These are phyloP conservation scores for Cacatua alba DNA, from an alignment of 2,113 vertebrate genomes.

Conservation along the genomic window DNA sequence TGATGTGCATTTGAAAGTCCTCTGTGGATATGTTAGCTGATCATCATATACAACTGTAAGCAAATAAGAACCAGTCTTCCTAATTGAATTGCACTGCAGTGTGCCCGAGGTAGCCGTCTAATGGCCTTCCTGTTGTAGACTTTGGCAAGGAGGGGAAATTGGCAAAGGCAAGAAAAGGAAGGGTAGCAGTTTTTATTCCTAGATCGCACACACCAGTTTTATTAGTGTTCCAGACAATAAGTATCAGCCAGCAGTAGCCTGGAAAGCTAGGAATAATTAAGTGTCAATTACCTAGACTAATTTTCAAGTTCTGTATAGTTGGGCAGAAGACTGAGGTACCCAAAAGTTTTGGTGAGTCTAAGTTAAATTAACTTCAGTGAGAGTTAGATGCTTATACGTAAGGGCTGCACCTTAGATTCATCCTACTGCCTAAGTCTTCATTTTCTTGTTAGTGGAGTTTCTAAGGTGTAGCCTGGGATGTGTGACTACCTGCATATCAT, in stretches of 20 bases:
- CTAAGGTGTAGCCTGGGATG: background rate
- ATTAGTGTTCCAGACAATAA: background rate
- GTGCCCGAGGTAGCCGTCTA: background rate
- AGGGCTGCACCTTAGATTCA: background rate
- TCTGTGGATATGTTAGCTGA: background rate
- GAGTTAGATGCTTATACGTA: background rate
- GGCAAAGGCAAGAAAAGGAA: background rate
- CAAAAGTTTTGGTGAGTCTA: background rate
- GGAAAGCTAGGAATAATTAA: background rate
- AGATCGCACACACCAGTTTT: background rate
- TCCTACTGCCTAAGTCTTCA: background rate
- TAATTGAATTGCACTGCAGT: background rate
- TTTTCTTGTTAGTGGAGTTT: background rate
- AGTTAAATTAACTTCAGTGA: background rate
- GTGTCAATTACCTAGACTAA: background rate
- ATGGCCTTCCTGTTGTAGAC: background rate
- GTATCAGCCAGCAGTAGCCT: background rate
- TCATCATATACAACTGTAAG: background rate
- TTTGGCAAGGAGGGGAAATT: background rate
- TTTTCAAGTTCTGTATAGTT: background rate
- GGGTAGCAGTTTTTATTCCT: background rate
- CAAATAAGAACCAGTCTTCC: background rate
- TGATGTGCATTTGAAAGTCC: background rate
- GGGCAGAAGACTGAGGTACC: background rate
- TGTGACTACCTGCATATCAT: background rate